Percentiles rank a stretch among this genome's conserved stretches.
Evolutionary conservation across 2,797 vertebrate species (phyloP).

Genomic region (Phrynocephalus guinanensis): DNA sequence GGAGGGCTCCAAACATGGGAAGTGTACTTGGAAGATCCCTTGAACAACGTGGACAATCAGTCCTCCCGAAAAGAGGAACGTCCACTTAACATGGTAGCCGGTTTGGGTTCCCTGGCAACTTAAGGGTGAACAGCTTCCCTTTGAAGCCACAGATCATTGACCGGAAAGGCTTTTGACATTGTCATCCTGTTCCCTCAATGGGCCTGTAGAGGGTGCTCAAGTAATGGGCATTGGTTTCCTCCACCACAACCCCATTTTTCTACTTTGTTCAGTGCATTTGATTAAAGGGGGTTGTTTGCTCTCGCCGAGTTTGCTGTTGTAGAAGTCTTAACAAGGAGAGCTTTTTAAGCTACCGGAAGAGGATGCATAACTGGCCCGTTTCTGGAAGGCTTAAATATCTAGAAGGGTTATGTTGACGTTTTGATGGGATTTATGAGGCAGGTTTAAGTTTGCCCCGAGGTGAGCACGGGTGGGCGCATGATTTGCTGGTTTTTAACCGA

Average conservation of each 20-base stretch:
- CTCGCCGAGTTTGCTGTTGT: neutral
- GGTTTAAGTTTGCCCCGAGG: neutral
- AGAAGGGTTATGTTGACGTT: neutral
- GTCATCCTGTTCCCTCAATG: neutral
- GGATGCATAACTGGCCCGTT: neutral
- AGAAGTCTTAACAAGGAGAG: neutral
- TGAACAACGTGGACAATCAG: neutral
- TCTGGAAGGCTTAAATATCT: neutral
- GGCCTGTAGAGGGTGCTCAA: slow-evolving; percentile 71
- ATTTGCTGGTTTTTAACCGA: neutral
- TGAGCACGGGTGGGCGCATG: too few species aligned
- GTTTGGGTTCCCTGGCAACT: neutral
- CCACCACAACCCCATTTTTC: neutral
- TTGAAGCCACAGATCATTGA: neutral
- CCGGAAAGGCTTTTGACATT: too few species aligned
- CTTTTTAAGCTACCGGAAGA: neutral
- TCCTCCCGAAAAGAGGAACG: neutral
- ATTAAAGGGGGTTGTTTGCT: too few species aligned
- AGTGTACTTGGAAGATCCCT: too few species aligned
- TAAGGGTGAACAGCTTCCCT: neutral
- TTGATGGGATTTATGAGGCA: neutral
- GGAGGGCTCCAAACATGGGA: neutral
- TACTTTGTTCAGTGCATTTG: accelerated
- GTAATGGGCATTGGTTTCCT: slow-evolving; percentile 10
- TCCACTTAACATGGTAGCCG: too few species aligned